Evolutionary conservation across 2,113 vertebrate genomes (phyloP), one percentile per base, ranked within the genome.

Genomic region (Phrynosoma platyrhinos): DNA sequence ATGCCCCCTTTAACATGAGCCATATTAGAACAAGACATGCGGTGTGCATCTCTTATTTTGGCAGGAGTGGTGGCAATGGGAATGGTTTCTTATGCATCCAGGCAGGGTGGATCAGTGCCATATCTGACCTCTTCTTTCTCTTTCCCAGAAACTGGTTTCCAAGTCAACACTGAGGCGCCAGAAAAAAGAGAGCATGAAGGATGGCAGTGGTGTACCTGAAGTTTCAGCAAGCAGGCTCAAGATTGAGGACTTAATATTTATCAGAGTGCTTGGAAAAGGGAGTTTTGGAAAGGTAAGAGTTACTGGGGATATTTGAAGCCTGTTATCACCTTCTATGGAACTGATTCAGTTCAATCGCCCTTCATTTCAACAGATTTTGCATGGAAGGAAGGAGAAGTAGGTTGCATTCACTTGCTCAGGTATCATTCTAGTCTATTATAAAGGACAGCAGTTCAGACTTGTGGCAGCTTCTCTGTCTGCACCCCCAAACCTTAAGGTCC

Each of bases 201-300:
- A 96, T 58, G 86, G 94, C 87, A 90, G 95, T 40, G 94, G 86
- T 0, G 3, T 89, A 13, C 91, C 81, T 9, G 42, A 90, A 77
- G 94, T 5, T 87, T 97, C 94, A 68, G 96, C 93, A 2, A 96
- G 76, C 91, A 96, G 95, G 85, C 93, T 98, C 8, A 98, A 98
- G 68, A 97, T 99, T 58, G 93, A 97, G 47, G 96, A 98, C 95
- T 98, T 99, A 87, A 97, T 97, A 0, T 99, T 99, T 91, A 97
- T 99, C 85, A 98, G 99, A 86, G 98, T 99, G 0, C 89, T 99
- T 58, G 99, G 99, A 40, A 99, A 99, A 88, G 99, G 99, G 89
- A 99, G 99, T 94, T 99, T 99, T 92, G 99, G 99, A 92, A 99
- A 99, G 98, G 99, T 99, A 94, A 96, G 97, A 9, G 14, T 32